phyloP scores from a whole-genome alignment of 2,113 vertebrate species.

The Antennarius striatus region DNA sequence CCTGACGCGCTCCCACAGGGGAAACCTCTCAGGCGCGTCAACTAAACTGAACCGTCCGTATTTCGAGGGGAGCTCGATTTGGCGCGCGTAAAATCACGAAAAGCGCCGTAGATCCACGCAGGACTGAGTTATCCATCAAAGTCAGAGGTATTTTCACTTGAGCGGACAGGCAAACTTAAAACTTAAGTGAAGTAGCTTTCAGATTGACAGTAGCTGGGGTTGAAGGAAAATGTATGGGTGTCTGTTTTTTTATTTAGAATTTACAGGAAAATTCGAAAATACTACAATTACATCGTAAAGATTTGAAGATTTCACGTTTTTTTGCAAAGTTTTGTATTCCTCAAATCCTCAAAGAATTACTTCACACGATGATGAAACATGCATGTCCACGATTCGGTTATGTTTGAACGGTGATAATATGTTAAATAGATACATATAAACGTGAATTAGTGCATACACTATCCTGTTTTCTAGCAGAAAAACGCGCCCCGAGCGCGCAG shows the following conservation, averaged over 20 bases:
- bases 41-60: conserved; percentile 37
- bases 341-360: too few relatives aligned
- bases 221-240: neutral
- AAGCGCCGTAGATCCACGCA: neutral
- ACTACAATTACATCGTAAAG: too few relatives aligned
- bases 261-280: too few relatives aligned
- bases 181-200: conserved; percentile 8
- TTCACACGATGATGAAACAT: too few relatives aligned
- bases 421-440: too few relatives aligned
- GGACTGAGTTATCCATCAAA: neutral
- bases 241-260: neutral
- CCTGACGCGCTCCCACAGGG: conserved; percentile 31
- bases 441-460: neutral
- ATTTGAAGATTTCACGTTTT: too few relatives aligned
- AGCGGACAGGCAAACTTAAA: neutral
- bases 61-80: conserved; percentile 36
- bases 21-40: conserved; percentile 36
- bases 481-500: conserved; percentile 26
- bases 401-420: too few relatives aligned
- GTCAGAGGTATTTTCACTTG: neutral
- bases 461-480: neutral
- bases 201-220: neutral
- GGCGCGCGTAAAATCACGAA: conserved; percentile 25
- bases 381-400: too few relatives aligned
- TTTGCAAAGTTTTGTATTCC: too few relatives aligned